Conservation (phyloP, 2,888 invertebrate species). For the Cataglyphis rosenhaueri region DNA sequence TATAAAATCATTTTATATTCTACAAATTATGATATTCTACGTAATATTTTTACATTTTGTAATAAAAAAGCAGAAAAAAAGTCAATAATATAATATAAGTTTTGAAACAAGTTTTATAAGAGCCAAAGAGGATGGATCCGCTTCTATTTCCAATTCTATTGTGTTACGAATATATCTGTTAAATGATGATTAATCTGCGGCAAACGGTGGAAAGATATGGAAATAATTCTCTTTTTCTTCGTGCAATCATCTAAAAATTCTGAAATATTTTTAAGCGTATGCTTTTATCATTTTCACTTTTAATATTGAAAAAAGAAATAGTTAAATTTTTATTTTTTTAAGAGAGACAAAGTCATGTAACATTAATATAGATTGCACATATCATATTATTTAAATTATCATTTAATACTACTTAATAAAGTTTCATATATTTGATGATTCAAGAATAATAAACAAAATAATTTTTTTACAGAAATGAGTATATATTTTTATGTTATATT, state of each 20-base stretch:
- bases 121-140: neutral
- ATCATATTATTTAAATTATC: no score
- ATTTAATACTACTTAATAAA: no score
- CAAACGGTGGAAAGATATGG: neutral
- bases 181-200: constrained; percentile 31
- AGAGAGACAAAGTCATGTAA: neutral
- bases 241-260: constrained; percentile 3
- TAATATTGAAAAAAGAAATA: neutral
- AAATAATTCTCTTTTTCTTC: constrained; percentile 6
- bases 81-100: constrained; percentile 41
- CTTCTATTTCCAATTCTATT: constrained; percentile 16
- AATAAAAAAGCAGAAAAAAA: neutral
- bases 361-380: neutral
- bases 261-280: neutral
- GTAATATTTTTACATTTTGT: constrained; percentile 2
- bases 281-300: neutral
- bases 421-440: no score
- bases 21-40: neutral
- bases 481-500: no score
- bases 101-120: constrained; percentile 34
- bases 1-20: neutral
- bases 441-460: no score
- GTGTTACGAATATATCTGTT: constrained; percentile 21
- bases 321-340: neutral
- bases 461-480: no score